Base-by-base conservation (phyloP, 2,888 invertebrate genomes). In the Marronus borbonicus region DNA sequence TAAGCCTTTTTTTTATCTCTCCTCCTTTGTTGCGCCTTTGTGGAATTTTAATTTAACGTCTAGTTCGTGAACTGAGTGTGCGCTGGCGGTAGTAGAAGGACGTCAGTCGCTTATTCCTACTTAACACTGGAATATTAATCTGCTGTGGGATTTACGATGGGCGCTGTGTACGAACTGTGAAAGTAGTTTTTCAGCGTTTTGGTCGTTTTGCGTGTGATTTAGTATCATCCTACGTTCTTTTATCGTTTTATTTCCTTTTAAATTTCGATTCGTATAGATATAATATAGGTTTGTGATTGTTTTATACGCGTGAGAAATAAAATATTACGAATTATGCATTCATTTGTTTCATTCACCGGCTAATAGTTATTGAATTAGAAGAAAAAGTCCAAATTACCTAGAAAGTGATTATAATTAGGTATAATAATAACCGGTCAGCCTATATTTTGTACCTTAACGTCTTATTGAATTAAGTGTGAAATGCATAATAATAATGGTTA, bases 1-100 rank as follows among this genome's bases (percentile, higher is more conserved):
- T 31, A 62, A 62, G n/a, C 14, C 2, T 62, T 31, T 62, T 62
- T 62, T 62, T 62, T 62, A 31, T 7, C 31, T 36, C 31, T 36
- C 44, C 44, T 44, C 12, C 24, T 24, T 62, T 31, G 62, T 31
- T 31, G 14, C 12, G 62, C 75, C 28, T 60, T 62, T n/a, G 39
- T 49, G 62, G 75, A 75, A 75, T 75, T 75, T 75, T 75, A 75
- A 75, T 75, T 75, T 75, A 17, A 60, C 75, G 50, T 31, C 55
- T 62, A 55, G 39, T 62, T 60, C 49, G 36, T 44, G 62, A 31
- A 62, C 31, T 28, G 62, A 28, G 28, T 62, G 62, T 12, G 62
- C 17, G 17, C 17, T 12, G 20, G 20, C 20, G 5, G 17, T 28
- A 62, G 28, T 28, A 14, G 62, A 28, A 55, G 55, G 55, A 55